A percentile compares a stretch with the other conserved stretches of the same genome.
These are phyloP conservation scores for Eudasyphora cyanicolor DNA, from an alignment of 2,888 invertebrate genomes.

Conservation along the genomic window DNA sequence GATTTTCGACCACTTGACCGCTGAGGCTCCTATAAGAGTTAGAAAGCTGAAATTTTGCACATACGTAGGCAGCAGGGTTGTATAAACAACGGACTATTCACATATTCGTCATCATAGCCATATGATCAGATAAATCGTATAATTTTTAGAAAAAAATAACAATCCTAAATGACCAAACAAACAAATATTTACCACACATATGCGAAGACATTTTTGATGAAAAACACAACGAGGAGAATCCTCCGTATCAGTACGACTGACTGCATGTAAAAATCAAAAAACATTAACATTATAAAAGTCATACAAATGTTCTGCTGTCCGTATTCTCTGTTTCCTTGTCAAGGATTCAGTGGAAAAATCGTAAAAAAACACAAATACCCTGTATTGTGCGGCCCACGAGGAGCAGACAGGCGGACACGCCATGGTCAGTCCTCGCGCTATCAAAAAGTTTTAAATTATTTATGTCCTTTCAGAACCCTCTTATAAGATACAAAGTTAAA, in stretches of 20 bases:
- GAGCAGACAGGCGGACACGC: neutral
- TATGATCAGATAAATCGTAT: conserved; percentile 39
- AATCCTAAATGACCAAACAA: conserved; percentile 23
- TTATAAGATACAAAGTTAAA: too few species aligned
- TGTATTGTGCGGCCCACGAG: neutral
- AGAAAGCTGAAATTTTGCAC: too few species aligned
- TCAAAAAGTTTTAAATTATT: too few species aligned
- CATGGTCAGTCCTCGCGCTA: too few species aligned
- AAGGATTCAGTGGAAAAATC: conserved; percentile 61
- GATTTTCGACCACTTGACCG: too few species aligned
- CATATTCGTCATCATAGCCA: conserved; percentile 33
- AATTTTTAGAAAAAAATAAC: conserved; percentile 29
- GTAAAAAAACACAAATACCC: too few species aligned
- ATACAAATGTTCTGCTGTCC: conserved; percentile 43
- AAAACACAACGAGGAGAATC: neutral
- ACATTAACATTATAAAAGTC: conserved; percentile 51
- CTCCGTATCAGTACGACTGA: neutral
- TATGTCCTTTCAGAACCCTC: too few species aligned
- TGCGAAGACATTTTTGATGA: conserved; percentile 45
- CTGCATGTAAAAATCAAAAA: conserved; percentile 17
- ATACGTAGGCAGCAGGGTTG: too few species aligned
- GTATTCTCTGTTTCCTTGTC: neutral
- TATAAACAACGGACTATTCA: too few species aligned
- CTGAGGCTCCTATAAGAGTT: too few species aligned
- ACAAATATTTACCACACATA: conserved; percentile 60